phyloP scores from a whole-genome alignment of 2,113 vertebrate genomes.

The Neopipo cinnamomea region DNA sequence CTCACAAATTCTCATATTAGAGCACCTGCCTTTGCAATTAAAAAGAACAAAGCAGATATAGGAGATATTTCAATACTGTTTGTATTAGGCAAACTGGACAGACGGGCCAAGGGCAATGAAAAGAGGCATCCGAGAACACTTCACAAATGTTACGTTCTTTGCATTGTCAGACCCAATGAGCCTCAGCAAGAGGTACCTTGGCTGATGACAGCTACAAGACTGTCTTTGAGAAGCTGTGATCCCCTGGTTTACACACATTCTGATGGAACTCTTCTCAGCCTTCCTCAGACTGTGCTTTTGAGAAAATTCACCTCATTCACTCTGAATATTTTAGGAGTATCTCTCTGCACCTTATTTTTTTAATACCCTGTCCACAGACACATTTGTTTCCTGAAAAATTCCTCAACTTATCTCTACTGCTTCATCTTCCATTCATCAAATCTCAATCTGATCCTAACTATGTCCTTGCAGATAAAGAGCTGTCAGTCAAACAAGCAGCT shows the following conservation, averaged over 20 bases:
- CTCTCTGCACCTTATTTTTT: neutral
- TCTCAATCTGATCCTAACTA: neutral
- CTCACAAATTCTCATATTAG: neutral
- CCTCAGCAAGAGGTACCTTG: neutral
- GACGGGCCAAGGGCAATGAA: accelerated
- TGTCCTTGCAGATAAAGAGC: neutral
- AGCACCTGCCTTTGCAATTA: neutral
- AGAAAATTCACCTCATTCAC: neutral
- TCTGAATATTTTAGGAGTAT: neutral
- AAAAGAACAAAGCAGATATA: neutral
- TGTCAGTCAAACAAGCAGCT: neutral
- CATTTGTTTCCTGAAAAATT: neutral
- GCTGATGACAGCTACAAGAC: neutral
- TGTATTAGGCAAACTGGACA: neutral
- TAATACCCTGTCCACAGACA: neutral
- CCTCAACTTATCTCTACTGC: neutral
- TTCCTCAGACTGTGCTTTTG: neutral
- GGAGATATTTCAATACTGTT: neutral
- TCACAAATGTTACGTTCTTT: neutral
- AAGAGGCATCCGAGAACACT: neutral
- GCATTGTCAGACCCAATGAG: neutral
- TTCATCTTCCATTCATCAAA: neutral
- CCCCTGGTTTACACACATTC: neutral
- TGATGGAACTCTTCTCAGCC: neutral
- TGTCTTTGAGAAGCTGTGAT: neutral